Base-by-base conservation (phyloP, 2,888 invertebrate species). In the Nymphalis c-album region DNA sequence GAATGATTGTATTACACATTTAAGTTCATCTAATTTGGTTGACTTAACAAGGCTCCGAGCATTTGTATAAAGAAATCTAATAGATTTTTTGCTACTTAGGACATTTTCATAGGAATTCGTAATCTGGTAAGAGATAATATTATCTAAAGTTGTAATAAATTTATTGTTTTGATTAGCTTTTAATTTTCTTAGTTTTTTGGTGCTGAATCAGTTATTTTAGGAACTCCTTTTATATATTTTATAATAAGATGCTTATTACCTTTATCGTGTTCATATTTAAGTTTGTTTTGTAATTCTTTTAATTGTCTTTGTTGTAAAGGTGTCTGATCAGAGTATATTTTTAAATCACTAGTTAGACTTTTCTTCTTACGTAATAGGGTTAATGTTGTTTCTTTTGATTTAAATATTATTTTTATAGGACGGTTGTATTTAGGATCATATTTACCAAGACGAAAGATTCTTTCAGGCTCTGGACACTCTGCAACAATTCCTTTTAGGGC, bases 31-130 rank as follows among this genome's bases (percentile, higher is more conserved):
- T n/a, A 48, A 48, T 48, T 48, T 48, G n/a, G n/a, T n/a, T 48
- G 47, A n/a, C 47, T n/a, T 48, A n/a, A 48, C 47, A 48, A 48
- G 17, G 47, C 47, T 48, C n/a, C 47, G 17, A n/a, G n/a, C 47
- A 48, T 48, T 48, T n/a, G 47, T n/a, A 48, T 48, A 48, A 17
- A n/a, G n/a, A 48, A 48, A 48, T 48, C 47, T 48, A n/a, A 48
- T 7, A 48, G 47, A 48, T n/a, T 47, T 47, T 47, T 47, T 47
- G n/a, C n/a, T 47, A 47, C n/a, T 47, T 47, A n/a, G 17, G n/a
- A 47, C 47, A 47, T n/a, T 47, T 47, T 47, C 2, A 47, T 47
- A 47, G n/a, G n/a, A n/a, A 17, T 17, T 5, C 2, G 7, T n/a
- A 47, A 17, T 47, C n/a, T 17, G 17, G 17, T 47, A 31, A 31